Base-by-base conservation (phyloP, 37 sponge, comb jelly and placozoan species). In the Theonella swinhoei region DNA sequence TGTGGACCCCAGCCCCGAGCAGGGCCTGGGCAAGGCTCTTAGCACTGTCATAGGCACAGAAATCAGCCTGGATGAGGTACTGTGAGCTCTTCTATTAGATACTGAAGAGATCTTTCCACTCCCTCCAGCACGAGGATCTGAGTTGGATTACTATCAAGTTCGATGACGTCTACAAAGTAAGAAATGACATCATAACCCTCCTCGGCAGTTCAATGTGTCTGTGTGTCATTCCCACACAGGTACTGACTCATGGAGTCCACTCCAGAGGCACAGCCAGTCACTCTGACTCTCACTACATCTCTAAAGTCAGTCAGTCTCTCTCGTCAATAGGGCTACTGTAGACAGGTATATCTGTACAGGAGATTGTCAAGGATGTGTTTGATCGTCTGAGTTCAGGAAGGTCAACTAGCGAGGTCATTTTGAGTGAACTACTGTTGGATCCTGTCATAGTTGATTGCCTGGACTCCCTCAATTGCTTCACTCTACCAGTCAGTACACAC, bases 1-100 rank as follows among this genome's bases (percentile, higher is more conserved):
- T 75, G 67, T 64, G 24, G 66, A 64, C 43, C 64, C 47, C 39
- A 63, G 62, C 65, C 33, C 66, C 24, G 2, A 9, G 69, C 43
- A 24, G 34, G 87, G 80, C 25, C 41, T 78, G 23, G n/a, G 41
- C 42, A 78, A 79, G 43, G 87, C 87, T 28, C 72, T 86, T 43
- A 59, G 64, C 31, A 24, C 66, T 4, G 32, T 62, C 42, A 64
- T 39, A 14, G 80, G 80, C 0, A 24, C 42, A 34, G 39, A 25
- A 32, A 61, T 78, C 64, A 78, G 24, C 14, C 39, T 47, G 11
- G 14, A 47, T 47, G 11, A 47, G 54, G 54, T 47, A 47, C 54
- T 47, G 11, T 7, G 54, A 14, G 54, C 54, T 14, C 14, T 7
- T 47, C 14, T 47, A 47, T 47, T 47, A 17, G 54, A 47, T 47